Evolutionary conservation across 2,797 vertebrate genomes (phyloP), one percentile per base, ranked within the genome.

Genomic region (Varecia variegata): DNA sequence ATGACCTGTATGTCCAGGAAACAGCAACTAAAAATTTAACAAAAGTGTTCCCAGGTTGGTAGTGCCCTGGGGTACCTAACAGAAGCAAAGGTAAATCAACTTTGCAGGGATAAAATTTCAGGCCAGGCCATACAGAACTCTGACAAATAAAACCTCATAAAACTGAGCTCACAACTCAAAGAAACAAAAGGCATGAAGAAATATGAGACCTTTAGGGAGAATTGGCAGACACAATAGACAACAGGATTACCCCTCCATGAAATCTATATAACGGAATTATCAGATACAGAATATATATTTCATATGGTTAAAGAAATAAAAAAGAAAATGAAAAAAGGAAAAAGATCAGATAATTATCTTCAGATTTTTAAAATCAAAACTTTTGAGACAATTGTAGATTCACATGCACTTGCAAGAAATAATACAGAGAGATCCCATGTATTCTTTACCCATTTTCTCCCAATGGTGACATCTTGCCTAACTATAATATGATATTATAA

Each of bases 81-180:
- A 80, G 65, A 94, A 94, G 40, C 71, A 80, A 85, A 84, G 56
- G 27, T 84, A 92, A 92, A 85, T 88, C 50, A 92, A 68, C 10
- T 91, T 65, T 27, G 38, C 14, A 43, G 58, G 30, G n/a, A 94
- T 68, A 20, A 40, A 74, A 43, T 43, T 52, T 80, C 80, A 87
- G 52, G 35, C 15, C 10, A 74, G 20, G 47, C 47, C 56, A 74
- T 32, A 38, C 30, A 89, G 58, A 52, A 27, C 70, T 83, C n/a
- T 23, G 43, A 71, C 23, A 67, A 71, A 92, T 47, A 74, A 90
- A 85, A 60, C 17, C 17, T 40, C 54, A 71, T 30, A 84, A 88
- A 94, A 84, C 47, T 54, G 86, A 85, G 38, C 11, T 86, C 18
- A 90, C 17, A 81, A 90, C 32, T 84, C 20, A 82, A 73, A 71